These are phyloP conservation scores for Toxotes jaculatrix DNA, from an alignment of 2,113 vertebrate genomes.

Conservation along the genomic window DNA sequence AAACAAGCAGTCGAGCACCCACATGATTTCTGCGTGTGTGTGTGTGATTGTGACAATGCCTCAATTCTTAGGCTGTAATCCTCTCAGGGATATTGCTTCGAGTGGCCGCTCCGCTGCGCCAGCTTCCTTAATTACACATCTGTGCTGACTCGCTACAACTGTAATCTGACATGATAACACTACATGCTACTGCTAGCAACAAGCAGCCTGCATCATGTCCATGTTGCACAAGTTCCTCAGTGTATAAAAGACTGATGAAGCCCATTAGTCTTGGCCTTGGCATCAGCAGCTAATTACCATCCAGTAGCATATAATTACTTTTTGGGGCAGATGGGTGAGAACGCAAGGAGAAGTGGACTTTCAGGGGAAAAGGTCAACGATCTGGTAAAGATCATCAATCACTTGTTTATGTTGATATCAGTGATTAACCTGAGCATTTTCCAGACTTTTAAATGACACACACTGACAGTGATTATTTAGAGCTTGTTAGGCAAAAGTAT, in stretches of 20 bases:
- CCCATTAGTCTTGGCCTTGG: constrained; percentile 41
- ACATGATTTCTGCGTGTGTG: constrained; percentile 10
- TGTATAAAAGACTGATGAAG: constrained; percentile 41
- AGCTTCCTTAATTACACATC: constrained; percentile 79
- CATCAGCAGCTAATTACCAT: constrained; percentile 63
- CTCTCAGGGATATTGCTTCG: constrained; percentile 71
- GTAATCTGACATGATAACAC: constrained; percentile 73
- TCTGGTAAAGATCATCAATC: constrained; percentile 25
- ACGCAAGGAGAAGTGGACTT: constrained; percentile 14
- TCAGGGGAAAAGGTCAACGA: constrained; percentile 43
- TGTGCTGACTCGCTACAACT: constrained; percentile 71
- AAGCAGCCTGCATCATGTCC: background rate
- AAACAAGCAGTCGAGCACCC: constrained; percentile 22
- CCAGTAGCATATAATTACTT: constrained; percentile 58
- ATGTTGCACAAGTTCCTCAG: constrained; percentile 20
- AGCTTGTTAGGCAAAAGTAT: background rate
- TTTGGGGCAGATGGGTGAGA: constrained; percentile 41
- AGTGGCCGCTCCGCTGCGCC: constrained; percentile 64
- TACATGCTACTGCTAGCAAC: constrained; percentile 58
- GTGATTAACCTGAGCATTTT: background rate
- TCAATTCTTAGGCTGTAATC: constrained; percentile 70
- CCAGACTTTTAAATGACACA: background rate
- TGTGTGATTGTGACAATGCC: constrained; percentile 58
- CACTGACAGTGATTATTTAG: background rate
- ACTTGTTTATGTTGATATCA: background rate